Evolutionary conservation across 2,113 vertebrate species (phyloP).

Genomic region (Grantiella picta): DNA sequence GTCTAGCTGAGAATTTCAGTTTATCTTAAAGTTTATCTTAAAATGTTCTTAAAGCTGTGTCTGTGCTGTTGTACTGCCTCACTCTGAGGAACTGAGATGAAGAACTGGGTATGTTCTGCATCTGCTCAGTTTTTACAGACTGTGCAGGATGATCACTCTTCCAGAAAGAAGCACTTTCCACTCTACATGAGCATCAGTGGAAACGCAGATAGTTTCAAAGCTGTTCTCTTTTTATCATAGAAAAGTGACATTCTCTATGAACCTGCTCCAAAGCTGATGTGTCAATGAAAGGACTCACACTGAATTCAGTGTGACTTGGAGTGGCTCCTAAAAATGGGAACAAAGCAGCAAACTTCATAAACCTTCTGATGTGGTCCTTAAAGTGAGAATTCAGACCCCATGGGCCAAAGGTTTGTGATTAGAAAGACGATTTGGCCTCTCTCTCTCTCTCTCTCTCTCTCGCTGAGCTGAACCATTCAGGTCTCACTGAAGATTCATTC

Average conservation of each 20-base stretch:
- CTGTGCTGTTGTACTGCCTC: not conserved
- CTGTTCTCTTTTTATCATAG: not conserved
- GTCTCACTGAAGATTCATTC: slow-evolving; percentile 18
- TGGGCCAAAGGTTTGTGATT: slow-evolving; percentile 42
- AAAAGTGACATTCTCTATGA: not conserved
- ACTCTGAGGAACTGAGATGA: not conserved
- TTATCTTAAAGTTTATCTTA: not conserved
- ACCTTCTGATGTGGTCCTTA: slow-evolving; percentile 45
- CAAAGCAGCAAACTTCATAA: slow-evolving; percentile 41
- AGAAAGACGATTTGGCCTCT: not conserved
- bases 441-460: slow-evolving; percentile 2
- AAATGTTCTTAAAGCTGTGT: not conserved
- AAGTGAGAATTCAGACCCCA: slow-evolving; percentile 23
- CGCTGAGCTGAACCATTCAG: not conserved
- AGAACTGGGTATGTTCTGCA: not conserved
- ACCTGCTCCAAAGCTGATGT: not conserved
- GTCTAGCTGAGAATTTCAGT: not conserved
- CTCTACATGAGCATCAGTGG: not conserved
- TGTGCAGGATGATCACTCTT: not conserved
- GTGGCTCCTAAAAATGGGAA: slow-evolving; percentile 32
- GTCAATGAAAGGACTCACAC: slow-evolving; percentile 32
- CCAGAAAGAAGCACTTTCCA: not conserved
- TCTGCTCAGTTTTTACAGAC: slow-evolving; percentile 30
- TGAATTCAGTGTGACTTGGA: slow-evolving; percentile 40
- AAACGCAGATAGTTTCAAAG: not conserved